Evolutionary conservation across 2,888 invertebrate species (phyloP).

Genomic region (Amblyjoppa fuscipennis): DNA sequence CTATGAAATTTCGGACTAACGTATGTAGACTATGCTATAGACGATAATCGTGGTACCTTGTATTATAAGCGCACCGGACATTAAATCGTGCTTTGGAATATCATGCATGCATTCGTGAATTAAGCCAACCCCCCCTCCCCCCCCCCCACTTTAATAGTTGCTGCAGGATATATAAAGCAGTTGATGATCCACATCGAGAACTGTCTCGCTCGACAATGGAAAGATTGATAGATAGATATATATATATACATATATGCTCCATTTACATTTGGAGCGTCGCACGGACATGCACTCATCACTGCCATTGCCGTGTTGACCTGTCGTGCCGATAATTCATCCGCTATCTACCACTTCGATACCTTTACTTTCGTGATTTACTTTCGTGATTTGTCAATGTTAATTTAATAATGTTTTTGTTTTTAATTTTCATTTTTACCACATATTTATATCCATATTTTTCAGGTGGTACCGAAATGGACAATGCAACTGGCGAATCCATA

Average conservation of each 20-base stretch:
- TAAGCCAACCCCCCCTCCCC: constrained; percentile 48
- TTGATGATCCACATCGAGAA: constrained; percentile 38
- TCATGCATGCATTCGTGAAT: constrained; percentile 54
- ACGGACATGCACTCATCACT: background rate
- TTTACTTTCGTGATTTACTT: background rate
- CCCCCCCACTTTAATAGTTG: constrained; percentile 40
- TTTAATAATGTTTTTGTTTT: background rate
- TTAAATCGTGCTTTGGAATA: constrained; percentile 59
- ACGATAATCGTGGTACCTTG: constrained; percentile 48
- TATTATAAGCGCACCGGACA: constrained; percentile 62
- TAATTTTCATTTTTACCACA: constrained; percentile 22
- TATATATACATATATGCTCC: constrained; percentile 32
- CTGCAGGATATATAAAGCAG: constrained; percentile 14
- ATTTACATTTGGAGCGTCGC: constrained; percentile 15
- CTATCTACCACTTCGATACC: background rate
- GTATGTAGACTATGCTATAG: background rate
- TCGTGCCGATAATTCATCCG: constrained; percentile 4
- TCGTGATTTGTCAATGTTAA: background rate
- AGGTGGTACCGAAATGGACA: constrained; percentile 74
- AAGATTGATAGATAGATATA: constrained; percentile 43
- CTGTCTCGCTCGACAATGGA: constrained; percentile 35
- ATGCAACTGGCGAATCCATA: constrained; percentile 78
- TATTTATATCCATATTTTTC: constrained; percentile 3
- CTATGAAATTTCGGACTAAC: background rate
- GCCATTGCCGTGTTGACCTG: background rate